A percentile compares a stretch with the other conserved stretches of the same genome.
Evolutionary conservation across 2,888 invertebrate genomes (phyloP).

Genomic region (Dasypolia templi): DNA sequence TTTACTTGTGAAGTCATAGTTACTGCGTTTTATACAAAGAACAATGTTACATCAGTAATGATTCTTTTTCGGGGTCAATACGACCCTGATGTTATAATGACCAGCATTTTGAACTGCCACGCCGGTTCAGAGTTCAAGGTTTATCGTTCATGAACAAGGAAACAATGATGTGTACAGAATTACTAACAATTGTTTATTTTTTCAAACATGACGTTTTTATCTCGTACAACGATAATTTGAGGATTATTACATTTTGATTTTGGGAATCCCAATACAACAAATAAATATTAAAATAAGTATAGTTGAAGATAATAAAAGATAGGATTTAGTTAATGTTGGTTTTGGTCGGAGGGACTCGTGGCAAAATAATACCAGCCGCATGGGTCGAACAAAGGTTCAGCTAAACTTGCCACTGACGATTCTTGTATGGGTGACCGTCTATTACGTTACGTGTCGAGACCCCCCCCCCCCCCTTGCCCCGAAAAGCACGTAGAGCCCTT

Average conservation of each 20-base stretch:
- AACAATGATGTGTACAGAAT: constrained; percentile 15
- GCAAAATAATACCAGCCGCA: neutral
- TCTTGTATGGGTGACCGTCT: no score
- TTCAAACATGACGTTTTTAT: constrained; percentile 15
- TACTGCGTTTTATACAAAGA: neutral
- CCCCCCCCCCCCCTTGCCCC: no score
- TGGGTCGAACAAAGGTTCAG: neutral
- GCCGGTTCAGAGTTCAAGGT: constrained; percentile 44
- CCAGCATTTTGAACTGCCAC: constrained; percentile 23
- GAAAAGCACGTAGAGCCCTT: no score
- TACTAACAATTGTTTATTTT: constrained; percentile 7
- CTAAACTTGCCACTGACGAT: no score
- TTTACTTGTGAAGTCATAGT: no score
- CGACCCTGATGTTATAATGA: constrained; percentile 24
- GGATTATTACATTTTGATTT: neutral
- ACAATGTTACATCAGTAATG: neutral
- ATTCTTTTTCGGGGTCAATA: constrained; percentile 12
- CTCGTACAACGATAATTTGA: neutral
- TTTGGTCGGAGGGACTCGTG: neutral
- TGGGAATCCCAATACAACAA: neutral
- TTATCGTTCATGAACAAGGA: constrained; percentile 2
- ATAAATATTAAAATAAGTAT: neutral
- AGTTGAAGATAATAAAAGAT: neutral
- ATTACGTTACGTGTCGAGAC: no score
- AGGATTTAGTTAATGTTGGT: neutral